Conservation (phyloP, 1,140 invertebrate genomes). For the Agraylea sexmaculata region DNA sequence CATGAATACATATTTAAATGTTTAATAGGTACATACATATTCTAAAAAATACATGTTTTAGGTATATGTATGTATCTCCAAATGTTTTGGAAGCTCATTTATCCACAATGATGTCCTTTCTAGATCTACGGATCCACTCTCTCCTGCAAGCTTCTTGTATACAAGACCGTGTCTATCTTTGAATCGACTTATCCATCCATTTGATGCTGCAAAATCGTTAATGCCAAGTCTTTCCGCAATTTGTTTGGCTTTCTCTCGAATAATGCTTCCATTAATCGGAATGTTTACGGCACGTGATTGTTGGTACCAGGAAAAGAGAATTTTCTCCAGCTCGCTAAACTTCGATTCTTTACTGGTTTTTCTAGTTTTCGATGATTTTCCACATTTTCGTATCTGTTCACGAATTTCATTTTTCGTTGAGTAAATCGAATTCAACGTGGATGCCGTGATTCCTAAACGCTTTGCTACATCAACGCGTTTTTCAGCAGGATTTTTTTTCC, state of each 20-base stretch:
- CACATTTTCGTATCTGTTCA: conserved; percentile 10
- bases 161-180: conserved; percentile 11
- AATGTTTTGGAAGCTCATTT: no score
- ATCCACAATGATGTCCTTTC: conserved; percentile 8
- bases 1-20: no score
- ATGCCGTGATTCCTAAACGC: conserved; percentile 13
- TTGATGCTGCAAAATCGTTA: conserved; percentile 3
- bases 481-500: conserved; percentile 14
- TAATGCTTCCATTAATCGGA: conserved; percentile 2
- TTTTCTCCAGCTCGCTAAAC: conserved; percentile 14
- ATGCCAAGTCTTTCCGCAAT: conserved; percentile 1
- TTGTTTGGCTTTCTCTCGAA: conserved; percentile 2
- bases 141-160: conserved; percentile 9
- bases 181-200: conserved; percentile 9
- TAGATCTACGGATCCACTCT: conserved; percentile 9
- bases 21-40: no score
- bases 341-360: conserved; percentile 12
- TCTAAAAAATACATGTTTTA: no score
- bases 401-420: conserved; percentile 12
- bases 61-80: no score
- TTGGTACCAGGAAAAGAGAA: conserved; percentile 12
- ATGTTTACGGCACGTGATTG: conserved; percentile 1
- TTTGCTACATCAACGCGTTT: conserved; percentile 13
- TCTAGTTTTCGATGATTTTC: conserved; percentile 13
- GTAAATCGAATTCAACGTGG: conserved; percentile 12